Percentiles rank a stretch among this genome's conserved stretches.
Conservation (phyloP, 2,797 vertebrate species). For the Eleutherodactylus coqui region DNA sequence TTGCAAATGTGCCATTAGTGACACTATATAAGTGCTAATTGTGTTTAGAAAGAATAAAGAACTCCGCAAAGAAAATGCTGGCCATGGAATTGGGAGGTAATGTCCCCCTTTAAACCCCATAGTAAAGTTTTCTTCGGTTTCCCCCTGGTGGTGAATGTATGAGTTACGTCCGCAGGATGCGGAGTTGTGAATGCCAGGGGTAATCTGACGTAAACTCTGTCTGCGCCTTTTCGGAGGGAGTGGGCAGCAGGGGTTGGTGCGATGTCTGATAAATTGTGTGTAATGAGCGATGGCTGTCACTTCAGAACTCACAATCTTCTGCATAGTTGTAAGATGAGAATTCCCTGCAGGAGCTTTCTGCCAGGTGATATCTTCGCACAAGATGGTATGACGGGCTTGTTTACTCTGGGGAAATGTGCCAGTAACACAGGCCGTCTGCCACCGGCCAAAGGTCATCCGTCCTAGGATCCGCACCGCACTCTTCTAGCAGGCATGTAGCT, state of each 20-base stretch:
- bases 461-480: neutral
- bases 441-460: neutral
- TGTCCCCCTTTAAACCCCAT: neutral
- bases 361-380: constrained; percentile 26
- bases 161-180: neutral
- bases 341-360: neutral
- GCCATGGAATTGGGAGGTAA: too few species aligned
- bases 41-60: too few species aligned
- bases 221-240: neutral
- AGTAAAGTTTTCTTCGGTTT: neutral
- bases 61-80: too few species aligned
- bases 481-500: neutral
- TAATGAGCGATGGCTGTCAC: neutral
- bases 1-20: too few species aligned
- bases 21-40: too few species aligned
- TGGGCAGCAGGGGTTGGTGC: neutral
- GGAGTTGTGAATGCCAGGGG: neutral
- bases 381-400: constrained; percentile 29
- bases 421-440: constrained; percentile 1
- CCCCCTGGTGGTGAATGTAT: neutral
- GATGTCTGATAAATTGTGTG: neutral
- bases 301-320: neutral
- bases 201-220: neutral
- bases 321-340: constrained; percentile 3
- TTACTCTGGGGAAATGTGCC: constrained; percentile 36